Evolutionary conservation across 2,888 invertebrate genomes (phyloP).

Genomic region (Drosophila meridionalis): DNA sequence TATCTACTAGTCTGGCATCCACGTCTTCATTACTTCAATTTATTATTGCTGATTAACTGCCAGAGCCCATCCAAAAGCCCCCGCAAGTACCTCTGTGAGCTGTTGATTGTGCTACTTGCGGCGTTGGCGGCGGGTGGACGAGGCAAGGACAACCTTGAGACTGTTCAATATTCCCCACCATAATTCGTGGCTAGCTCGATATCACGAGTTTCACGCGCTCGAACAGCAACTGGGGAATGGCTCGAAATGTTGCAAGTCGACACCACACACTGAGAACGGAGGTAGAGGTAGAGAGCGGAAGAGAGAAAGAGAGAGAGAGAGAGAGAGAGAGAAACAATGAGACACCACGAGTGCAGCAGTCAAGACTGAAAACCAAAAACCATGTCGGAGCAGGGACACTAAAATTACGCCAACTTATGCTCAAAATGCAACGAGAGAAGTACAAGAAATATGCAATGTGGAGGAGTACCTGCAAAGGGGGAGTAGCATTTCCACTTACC

Average conservation of each 20-base stretch:
- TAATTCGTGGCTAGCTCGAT: slow-evolving; percentile 74
- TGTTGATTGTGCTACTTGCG: neutral
- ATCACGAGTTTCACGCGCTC: slow-evolving; percentile 64
- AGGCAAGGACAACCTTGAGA: slow-evolving; percentile 64
- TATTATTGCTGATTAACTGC: slow-evolving; percentile 43
- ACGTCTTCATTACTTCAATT: slow-evolving; percentile 1
- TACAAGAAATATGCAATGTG: slow-evolving; percentile 57
- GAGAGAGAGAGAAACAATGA: neutral
- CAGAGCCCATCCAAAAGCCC: slow-evolving; percentile 22
- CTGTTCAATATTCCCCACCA: slow-evolving; percentile 75
- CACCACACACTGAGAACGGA: slow-evolving; percentile 24
- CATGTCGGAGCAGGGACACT: slow-evolving; percentile 53
- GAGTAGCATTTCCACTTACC: neutral
- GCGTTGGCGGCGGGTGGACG: neutral
- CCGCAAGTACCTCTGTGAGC: neutral
- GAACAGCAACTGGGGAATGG: slow-evolving; percentile 16
- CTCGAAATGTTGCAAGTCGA: slow-evolving; percentile 54
- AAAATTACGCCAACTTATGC: slow-evolving; percentile 80
- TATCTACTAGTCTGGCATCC: neutral
- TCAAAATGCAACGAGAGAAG: slow-evolving; percentile 73
- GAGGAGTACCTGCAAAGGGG: neutral
- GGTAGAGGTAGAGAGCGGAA: neutral
- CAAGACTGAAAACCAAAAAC: slow-evolving; percentile 8
- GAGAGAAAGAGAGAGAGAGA: neutral
- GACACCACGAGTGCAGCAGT: neutral